phyloP scores from a whole-genome alignment of 2,888 invertebrate genomes.

The Cartodere bifasciata region DNA sequence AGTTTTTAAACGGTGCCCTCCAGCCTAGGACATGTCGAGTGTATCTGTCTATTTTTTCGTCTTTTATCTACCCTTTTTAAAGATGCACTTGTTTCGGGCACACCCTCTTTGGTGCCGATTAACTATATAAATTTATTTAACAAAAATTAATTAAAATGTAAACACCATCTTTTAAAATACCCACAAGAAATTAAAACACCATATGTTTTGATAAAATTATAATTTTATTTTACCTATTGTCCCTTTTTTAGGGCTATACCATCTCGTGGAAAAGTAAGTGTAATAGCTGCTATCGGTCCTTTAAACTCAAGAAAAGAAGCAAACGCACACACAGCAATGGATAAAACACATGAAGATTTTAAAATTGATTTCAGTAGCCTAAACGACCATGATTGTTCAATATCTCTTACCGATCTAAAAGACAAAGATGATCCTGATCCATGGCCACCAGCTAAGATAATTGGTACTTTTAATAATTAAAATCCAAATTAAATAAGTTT shows the following conservation, averaged over 20 bases:
- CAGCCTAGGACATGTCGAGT: no score
- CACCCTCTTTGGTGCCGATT: no score
- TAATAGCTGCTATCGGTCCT: conserved; percentile 81
- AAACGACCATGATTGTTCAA: conserved; percentile 62
- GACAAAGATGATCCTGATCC: conserved; percentile 47
- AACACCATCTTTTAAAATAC: no score
- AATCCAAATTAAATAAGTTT: not conserved
- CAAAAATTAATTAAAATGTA: no score
- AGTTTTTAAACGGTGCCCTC: no score
- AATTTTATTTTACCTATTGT: no score
- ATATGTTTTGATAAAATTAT: no score
- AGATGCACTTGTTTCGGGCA: no score
- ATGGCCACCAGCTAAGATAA: conserved; percentile 55
- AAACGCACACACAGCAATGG: conserved; percentile 65
- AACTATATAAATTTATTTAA: no score
- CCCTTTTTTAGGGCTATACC: conserved; percentile 25
- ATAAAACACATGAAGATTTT: conserved; percentile 58
- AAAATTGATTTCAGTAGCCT: conserved; percentile 63
- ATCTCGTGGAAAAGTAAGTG: conserved; percentile 41
- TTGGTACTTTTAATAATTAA: conserved; percentile 33
- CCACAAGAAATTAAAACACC: no score
- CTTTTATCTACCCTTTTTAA: no score
- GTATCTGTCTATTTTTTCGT: no score
- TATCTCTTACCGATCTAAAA: conserved; percentile 48
- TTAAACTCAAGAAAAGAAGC: conserved; percentile 69